These are phyloP conservation scores for Apis dorsata DNA, from an alignment of 1,140 invertebrate species.

Conservation along the genomic window DNA sequence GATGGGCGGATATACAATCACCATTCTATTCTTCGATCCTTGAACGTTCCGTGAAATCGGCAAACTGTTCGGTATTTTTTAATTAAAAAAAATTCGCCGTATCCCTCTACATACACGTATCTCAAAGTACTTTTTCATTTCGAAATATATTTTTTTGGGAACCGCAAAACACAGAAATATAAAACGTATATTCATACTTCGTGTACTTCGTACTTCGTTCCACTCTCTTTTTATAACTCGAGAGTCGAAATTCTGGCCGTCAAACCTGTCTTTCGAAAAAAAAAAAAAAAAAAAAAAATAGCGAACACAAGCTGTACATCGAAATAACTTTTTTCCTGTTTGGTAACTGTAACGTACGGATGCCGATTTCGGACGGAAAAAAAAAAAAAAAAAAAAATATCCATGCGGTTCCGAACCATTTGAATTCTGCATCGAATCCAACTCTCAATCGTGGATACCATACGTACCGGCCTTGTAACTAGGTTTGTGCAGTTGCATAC, in stretches of 20 bases:
- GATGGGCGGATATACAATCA: background rate
- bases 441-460: slow-evolving; percentile 62
- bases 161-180: no score
- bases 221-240: slow-evolving; percentile 22
- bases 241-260: background rate
- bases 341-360: slow-evolving; percentile 16
- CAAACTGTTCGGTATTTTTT: no score
- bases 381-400: slow-evolving; percentile 20
- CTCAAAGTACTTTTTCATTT: no score
- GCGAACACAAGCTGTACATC: background rate
- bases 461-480: slow-evolving; percentile 65
- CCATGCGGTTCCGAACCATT: slow-evolving; percentile 37
- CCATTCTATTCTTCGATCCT: no score
- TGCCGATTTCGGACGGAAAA: background rate
- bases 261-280: slow-evolving; percentile 24
- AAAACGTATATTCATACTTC: background rate
- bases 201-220: background rate
- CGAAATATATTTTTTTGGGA: no score
- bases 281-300: background rate
- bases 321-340: slow-evolving; percentile 42
- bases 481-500: slow-evolving; percentile 69
- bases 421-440: slow-evolving; percentile 53
- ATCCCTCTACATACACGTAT: background rate
- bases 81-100: no score
- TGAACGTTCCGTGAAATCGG: background rate